Base-by-base conservation (phyloP, 2,113 vertebrate genomes). In the Lepidothrix coronata region DNA sequence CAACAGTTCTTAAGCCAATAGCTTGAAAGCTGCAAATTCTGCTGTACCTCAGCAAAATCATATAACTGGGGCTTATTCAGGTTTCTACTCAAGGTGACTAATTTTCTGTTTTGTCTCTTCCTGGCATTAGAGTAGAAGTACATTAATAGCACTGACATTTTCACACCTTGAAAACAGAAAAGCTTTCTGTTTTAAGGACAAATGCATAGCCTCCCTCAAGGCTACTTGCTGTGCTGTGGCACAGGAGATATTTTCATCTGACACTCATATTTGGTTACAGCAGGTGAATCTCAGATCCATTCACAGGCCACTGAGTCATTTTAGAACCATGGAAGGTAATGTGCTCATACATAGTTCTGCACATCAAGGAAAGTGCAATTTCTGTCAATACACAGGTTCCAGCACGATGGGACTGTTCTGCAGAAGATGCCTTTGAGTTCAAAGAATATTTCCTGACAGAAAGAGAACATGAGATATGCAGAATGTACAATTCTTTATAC, bases 21-120 rank as follows among this genome's bases (percentile, higher is more conserved):
- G 17, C 67, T 67, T 75, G 85, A 91, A 95, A 96, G 66, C 91
- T 86, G 55, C 25, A 83, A 77, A 73, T 95, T 95, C 51, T 77
- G 20, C 85, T 72, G 41, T 65, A 72, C 37, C 52, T 55, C 70
- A 88, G 78, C 43, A 95, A 58, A 90, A 90, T 44, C 35, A 18
- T 8, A n/a, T 12, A 88, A 22, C 17, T 70, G 72, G 46, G 15
- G 3, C 35, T 93, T 49, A 12, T 10, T 89, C 49, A 46, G 21
- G 14, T 70, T 71, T 80, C n/a, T 33, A 59, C 8, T n/a, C 52
- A 91, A 84, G 72, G 12, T 78, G 16, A 48, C 59, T 65, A 31
- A 90, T 90, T 86, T 96, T 82, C 66, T 84, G 5, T 57, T 48
- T 63, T 74, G 23, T 83, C 27, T 80, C n/a, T 84, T 88, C 27